These are phyloP conservation scores for Brachionus rotundiformis DNA, from an alignment of 1,140 invertebrate genomes.

Conservation along the genomic window DNA sequence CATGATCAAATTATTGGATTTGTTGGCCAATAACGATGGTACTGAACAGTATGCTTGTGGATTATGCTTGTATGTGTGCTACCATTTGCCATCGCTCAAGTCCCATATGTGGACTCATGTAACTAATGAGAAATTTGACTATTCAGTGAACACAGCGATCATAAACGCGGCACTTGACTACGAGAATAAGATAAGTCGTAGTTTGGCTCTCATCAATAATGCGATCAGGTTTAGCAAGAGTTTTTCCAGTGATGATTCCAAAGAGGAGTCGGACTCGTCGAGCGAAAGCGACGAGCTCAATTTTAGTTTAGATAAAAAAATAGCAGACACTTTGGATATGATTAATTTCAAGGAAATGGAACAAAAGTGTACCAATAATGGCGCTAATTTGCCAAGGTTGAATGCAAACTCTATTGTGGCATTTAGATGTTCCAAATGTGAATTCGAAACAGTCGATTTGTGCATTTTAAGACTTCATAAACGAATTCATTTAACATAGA, in stretches of 20 bases:
- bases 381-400: background rate
- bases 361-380: background rate
- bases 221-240: background rate
- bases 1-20: background rate
- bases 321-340: slow-evolving; percentile 55
- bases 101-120: slow-evolving; percentile 65
- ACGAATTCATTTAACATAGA: background rate
- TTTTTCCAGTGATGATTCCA: slow-evolving; percentile 5
- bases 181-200: slow-evolving; percentile 54
- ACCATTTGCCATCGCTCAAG: slow-evolving; percentile 63
- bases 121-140: slow-evolving; percentile 61
- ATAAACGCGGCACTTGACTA: slow-evolving; percentile 64
- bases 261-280: slow-evolving; percentile 55
- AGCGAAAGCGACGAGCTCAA: slow-evolving; percentile 55
- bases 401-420: slow-evolving; percentile 58
- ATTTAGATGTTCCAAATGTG: slow-evolving; percentile 63
- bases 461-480: slow-evolving; percentile 35
- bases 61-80: slow-evolving; percentile 63
- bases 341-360: slow-evolving; percentile 51
- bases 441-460: slow-evolving; percentile 61
- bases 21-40: slow-evolving; percentile 17
- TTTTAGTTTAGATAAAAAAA: slow-evolving; percentile 55
- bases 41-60: slow-evolving; percentile 63
- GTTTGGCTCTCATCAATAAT: slow-evolving; percentile 10
- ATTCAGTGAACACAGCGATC: slow-evolving; percentile 61